Conservation (phyloP, 2,888 invertebrate genomes). For the Penaeus monodon region DNA sequence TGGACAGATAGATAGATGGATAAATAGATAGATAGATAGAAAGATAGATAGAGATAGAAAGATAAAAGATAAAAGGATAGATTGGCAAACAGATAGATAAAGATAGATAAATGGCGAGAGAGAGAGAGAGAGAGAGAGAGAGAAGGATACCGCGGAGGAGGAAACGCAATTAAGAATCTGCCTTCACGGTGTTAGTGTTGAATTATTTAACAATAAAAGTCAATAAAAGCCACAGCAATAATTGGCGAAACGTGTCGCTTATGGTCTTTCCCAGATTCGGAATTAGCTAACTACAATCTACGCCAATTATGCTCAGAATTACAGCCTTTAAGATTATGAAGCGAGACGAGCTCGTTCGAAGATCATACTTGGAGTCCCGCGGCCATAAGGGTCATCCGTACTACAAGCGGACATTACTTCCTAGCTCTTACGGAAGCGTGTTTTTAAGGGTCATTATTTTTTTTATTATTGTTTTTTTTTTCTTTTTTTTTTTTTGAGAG, state of each 20-base stretch:
- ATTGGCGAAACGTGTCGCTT: constrained; percentile 56
- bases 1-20: too few relatives aligned
- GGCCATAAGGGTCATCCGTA: constrained; percentile 40
- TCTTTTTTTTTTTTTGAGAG: too few relatives aligned
- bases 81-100: too few relatives aligned
- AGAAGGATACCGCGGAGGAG: constrained; percentile 19
- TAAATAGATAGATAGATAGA: too few relatives aligned
- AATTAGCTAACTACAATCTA: constrained; percentile 59
- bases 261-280: constrained; percentile 53
- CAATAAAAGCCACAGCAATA: constrained; percentile 58
- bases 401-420: constrained; percentile 28
- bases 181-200: constrained; percentile 42
- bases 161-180: constrained; percentile 45
- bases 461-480: too few relatives aligned
- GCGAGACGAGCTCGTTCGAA: constrained; percentile 51
- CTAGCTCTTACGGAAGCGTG: constrained; percentile 28
- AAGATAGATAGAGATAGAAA: too few relatives aligned
- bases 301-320: constrained; percentile 58
- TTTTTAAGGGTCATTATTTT: not conserved
- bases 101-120: not conserved
- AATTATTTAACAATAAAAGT: constrained; percentile 57
- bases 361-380: constrained; percentile 16
- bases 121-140: not conserved
- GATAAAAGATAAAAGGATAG: too few relatives aligned
- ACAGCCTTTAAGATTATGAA: constrained; percentile 61